Evolutionary conservation across 2,113 vertebrate genomes (phyloP).

Genomic region (Aspiorhynchus laticeps): DNA sequence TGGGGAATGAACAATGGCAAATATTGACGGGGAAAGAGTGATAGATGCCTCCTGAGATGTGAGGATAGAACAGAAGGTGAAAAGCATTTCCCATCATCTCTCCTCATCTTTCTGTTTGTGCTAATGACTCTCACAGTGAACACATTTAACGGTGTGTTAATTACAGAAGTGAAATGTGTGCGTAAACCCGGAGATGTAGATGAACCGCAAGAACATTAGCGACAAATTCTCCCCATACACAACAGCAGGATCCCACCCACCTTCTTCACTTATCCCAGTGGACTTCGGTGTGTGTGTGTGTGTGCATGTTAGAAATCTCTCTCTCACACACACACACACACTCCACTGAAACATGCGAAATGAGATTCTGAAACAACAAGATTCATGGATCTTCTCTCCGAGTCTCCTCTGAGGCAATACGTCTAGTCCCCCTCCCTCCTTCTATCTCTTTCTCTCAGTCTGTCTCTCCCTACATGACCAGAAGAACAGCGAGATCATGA

Average conservation of each 20-base stretch:
- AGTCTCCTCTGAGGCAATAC: conserved; percentile 52
- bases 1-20: conserved; percentile 18
- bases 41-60: conserved; percentile 41
- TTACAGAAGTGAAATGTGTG: conserved; percentile 41
- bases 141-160: conserved; percentile 54
- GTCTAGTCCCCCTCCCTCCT: conserved; percentile 40
- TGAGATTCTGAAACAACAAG: conserved; percentile 63
- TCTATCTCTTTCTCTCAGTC: conserved; percentile 10
- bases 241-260: conserved; percentile 46
- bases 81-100: conserved; percentile 47
- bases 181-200: conserved; percentile 42
- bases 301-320: conserved; percentile 17
- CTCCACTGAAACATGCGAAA: conserved; percentile 54
- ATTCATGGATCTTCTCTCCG: conserved; percentile 59
- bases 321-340: conserved; percentile 2
- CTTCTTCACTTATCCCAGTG: conserved; percentile 42
- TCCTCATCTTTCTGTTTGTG: conserved; percentile 43
- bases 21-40: conserved; percentile 33
- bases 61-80: conserved; percentile 49
- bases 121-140: conserved; percentile 57
- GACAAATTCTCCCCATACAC: conserved; percentile 46
- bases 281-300: conserved; percentile 18
- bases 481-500: conserved; percentile 51
- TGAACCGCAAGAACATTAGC: conserved; percentile 40
- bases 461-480: conserved; percentile 13